A percentile compares a stretch with the other conserved stretches of the same genome.
These are phyloP conservation scores for Augiades crinisus DNA, from an alignment of 2,888 invertebrate genomes.

Conservation along the genomic window DNA sequence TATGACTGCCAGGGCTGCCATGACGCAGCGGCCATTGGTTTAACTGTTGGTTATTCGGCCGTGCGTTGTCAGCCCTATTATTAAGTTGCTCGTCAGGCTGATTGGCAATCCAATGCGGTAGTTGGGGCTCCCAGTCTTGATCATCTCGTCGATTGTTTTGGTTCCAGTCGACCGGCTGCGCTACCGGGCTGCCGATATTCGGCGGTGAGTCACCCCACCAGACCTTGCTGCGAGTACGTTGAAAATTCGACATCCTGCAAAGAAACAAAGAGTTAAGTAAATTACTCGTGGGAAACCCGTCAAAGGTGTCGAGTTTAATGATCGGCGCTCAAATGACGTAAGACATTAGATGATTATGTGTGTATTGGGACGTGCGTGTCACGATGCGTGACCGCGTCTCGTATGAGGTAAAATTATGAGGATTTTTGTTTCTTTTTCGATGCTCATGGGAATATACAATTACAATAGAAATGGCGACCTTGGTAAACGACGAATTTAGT, in stretches of 20 bases:
- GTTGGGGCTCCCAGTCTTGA: slow-evolving; percentile 74
- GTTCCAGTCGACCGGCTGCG: slow-evolving; percentile 52
- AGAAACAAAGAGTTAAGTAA: slow-evolving; percentile 52
- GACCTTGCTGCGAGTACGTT: slow-evolving; percentile 85
- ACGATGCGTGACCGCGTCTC: slow-evolving; percentile 57
- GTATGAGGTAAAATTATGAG: slow-evolving; percentile 52
- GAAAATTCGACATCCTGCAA: slow-evolving; percentile 84
- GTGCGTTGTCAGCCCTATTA: slow-evolving; percentile 61
- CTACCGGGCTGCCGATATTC: slow-evolving; percentile 66
- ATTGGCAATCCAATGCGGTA: slow-evolving; percentile 77
- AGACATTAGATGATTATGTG: slow-evolving; percentile 63
- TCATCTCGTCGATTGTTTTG: slow-evolving; percentile 57
- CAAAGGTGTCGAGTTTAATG: slow-evolving; percentile 59
- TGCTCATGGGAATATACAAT: slow-evolving; percentile 54
- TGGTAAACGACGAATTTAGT: slow-evolving; percentile 16
- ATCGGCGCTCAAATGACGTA: slow-evolving; percentile 64
- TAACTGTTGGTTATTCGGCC: slow-evolving; percentile 53
- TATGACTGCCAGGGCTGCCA: slow-evolving; percentile 83
- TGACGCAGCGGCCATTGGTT: slow-evolving; percentile 74
- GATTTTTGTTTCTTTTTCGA: slow-evolving; percentile 44
- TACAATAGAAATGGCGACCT: slow-evolving; percentile 15
- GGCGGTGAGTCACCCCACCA: slow-evolving; percentile 83
- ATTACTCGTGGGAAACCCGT: slow-evolving; percentile 65
- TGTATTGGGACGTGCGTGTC: slow-evolving; percentile 52
- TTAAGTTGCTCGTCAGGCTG: slow-evolving; percentile 64